Evolutionary conservation across 2,797 vertebrate species (phyloP).

Genomic region (Ateles fusciceps): DNA sequence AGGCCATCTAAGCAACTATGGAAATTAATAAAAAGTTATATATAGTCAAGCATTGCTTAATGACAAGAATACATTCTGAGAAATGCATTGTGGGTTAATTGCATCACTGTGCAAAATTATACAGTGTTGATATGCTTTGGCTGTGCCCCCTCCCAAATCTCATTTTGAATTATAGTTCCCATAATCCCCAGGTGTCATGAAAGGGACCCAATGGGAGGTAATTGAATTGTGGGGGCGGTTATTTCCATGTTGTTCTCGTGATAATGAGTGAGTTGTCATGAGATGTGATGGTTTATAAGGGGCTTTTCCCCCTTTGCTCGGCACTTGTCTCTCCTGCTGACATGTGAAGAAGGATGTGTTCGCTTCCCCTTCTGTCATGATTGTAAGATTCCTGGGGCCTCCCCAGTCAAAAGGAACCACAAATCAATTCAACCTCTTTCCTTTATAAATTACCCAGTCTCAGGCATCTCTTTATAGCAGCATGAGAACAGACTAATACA

Average conservation of each 20-base stretch:
- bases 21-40: not conserved
- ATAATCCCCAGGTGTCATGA: not conserved
- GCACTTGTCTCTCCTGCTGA: not conserved
- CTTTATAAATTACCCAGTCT: not conserved
- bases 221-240: not conserved
- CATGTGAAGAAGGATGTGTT: not conserved
- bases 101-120: not conserved
- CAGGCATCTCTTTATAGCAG: not conserved
- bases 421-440: not conserved
- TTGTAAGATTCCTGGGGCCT: not conserved
- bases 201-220: not conserved
- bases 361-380: not conserved
- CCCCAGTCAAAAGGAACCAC: not conserved
- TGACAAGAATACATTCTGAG: not conserved
- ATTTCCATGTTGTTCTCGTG: not conserved
- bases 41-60: not conserved
- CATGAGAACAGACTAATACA: not conserved
- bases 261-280: not conserved
- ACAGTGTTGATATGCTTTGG: not conserved
- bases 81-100: not conserved
- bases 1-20: not conserved
- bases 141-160: not conserved
- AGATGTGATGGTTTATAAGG: not conserved
- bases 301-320: not conserved
- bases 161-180: not conserved